Conservation (phyloP, 2,888 invertebrate species). For the Catocala sponsa region DNA sequence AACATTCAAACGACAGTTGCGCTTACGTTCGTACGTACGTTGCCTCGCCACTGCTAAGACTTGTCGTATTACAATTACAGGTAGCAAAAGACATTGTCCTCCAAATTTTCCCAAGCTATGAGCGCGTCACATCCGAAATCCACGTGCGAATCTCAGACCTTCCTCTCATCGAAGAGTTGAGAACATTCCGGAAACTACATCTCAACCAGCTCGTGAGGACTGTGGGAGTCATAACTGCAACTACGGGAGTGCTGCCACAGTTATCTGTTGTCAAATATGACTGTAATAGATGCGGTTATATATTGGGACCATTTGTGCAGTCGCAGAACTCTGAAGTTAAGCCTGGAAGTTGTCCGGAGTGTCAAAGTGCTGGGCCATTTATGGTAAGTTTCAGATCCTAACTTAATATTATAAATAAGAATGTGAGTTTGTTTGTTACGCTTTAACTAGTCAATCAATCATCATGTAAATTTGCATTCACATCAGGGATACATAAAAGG, state of each 20-base stretch:
- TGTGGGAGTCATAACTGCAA: conserved; percentile 97
- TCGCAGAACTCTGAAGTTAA: conserved; percentile 97
- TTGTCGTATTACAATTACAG: too few species aligned
- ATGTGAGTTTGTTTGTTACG: too few species aligned
- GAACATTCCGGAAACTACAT: conserved; percentile 96
- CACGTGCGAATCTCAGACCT: conserved; percentile 98
- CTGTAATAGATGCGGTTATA: conserved; percentile 97
- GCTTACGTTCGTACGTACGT: too few species aligned
- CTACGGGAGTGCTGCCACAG: conserved; percentile 98
- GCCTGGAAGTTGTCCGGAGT: conserved; percentile 99
- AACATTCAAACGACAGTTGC: too few species aligned
- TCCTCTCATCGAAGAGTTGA: conserved; percentile 97
- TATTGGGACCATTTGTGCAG: conserved; percentile 98
- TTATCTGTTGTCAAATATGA: conserved; percentile 98
- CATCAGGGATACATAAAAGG: too few species aligned
- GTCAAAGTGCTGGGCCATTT: conserved; percentile 98
- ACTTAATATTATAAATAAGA: background rate
- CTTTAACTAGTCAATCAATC: too few species aligned
- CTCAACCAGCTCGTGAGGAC: conserved; percentile 97
- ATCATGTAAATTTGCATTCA: too few species aligned
- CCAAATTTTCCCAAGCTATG: conserved; percentile 98
- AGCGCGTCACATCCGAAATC: conserved; percentile 97
- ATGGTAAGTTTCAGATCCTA: conserved; percentile 86
- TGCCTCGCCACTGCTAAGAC: too few species aligned
- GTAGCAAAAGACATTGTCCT: conserved; percentile 97